phyloP scores from a whole-genome alignment of 1,140 invertebrate species.

The Oscheius sp. region DNA sequence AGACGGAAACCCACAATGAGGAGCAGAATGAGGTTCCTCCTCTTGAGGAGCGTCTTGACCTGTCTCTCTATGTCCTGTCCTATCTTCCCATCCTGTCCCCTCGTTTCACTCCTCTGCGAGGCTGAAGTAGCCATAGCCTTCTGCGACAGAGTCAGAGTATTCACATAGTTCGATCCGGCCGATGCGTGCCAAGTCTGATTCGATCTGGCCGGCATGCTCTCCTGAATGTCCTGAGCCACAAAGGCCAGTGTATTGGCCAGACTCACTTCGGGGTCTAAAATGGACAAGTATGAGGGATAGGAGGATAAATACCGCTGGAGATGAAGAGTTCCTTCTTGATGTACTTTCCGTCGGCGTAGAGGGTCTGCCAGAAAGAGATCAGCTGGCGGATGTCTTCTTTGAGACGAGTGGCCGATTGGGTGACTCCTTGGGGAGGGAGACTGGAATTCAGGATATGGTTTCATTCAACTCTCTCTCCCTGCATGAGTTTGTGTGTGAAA shows the following conservation, averaged over 20 bases:
- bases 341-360: constrained; percentile 96
- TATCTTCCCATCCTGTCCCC: constrained; percentile 66
- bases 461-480: too few species aligned
- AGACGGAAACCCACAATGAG: constrained; percentile 70
- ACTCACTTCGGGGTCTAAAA: background rate
- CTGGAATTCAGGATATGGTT: constrained; percentile 46
- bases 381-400: constrained; percentile 83
- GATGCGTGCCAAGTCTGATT: constrained; percentile 40
- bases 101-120: constrained; percentile 9
- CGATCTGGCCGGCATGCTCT: background rate
- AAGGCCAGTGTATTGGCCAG: background rate
- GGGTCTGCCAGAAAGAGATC: constrained; percentile 90
- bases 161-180: constrained; percentile 76
- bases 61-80: constrained; percentile 49
- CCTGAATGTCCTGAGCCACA: background rate
- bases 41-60: constrained; percentile 85
- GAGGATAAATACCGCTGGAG: constrained; percentile 25
- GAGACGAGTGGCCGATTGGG: constrained; percentile 73
- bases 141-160: constrained; percentile 75
- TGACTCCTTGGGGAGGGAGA: constrained; percentile 77
- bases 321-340: constrained; percentile 69
- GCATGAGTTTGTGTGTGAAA: constrained; percentile 15
- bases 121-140: constrained; percentile 65
- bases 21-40: constrained; percentile 87
- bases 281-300: background rate